Percentiles rank a stretch among this genome's conserved stretches.
These are phyloP conservation scores for Brenthis daphne DNA, from an alignment of 2,888 invertebrate species.

Conservation along the genomic window DNA sequence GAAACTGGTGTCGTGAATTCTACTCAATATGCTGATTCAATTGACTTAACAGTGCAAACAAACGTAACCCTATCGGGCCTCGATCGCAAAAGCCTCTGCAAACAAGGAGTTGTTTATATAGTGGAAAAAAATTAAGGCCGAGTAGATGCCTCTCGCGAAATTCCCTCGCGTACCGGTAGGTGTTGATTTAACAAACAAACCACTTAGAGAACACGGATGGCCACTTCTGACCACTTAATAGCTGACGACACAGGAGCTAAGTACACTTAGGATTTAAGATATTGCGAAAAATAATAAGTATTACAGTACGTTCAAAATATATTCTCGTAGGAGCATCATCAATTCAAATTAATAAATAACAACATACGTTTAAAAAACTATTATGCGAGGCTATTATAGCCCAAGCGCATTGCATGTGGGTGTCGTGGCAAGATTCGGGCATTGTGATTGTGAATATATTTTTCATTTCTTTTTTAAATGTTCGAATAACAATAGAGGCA, in stretches of 20 bases:
- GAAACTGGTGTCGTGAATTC: conserved; percentile 40
- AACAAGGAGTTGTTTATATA: conserved; percentile 63
- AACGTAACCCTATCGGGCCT: conserved; percentile 71
- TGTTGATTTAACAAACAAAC: conserved; percentile 72
- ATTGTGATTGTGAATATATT: conserved; percentile 41
- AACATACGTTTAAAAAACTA: conserved; percentile 25
- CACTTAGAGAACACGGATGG: conserved; percentile 64
- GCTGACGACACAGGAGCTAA: conserved; percentile 62
- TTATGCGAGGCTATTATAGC: conserved; percentile 17
- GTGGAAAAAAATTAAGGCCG: conserved; percentile 63
- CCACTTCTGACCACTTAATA: conserved; percentile 67
- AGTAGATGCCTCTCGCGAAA: conserved; percentile 67
- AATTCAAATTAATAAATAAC: conserved; percentile 19
- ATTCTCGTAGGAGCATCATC: not conserved
- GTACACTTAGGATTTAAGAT: not conserved
- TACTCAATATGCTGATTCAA: conserved; percentile 43
- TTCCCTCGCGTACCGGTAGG: conserved; percentile 68
- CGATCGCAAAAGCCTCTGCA: conserved; percentile 68
- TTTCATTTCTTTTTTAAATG: conserved; percentile 45
- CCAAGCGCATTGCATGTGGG: conserved; percentile 39
- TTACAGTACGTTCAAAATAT: not conserved
- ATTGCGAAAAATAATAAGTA: not conserved
- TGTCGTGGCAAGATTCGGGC: conserved; percentile 36
- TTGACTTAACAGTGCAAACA: conserved; percentile 65
- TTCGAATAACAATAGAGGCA: conserved; percentile 61